These are phyloP conservation scores for Ophonus ardosiacus DNA, from an alignment of 2,888 invertebrate genomes.

Conservation along the genomic window DNA sequence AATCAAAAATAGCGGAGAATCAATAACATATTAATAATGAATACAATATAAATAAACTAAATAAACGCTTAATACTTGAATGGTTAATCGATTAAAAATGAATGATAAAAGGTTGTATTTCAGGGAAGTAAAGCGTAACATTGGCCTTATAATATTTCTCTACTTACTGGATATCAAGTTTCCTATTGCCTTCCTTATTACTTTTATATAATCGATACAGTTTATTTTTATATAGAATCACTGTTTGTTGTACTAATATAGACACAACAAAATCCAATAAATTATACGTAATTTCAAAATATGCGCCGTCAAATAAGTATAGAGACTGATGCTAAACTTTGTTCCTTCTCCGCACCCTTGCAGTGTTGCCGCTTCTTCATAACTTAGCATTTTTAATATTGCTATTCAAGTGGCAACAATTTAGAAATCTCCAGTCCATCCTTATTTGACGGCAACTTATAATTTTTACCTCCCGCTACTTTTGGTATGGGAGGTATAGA, in stretches of 20 bases:
- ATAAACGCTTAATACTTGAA: neutral
- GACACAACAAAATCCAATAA: neutral
- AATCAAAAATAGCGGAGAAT: neutral
- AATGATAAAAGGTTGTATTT: slow-evolving; percentile 22
- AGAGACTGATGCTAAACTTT: too few species aligned
- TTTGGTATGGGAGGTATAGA: too few species aligned
- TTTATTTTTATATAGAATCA: neutral
- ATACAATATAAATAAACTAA: slow-evolving; percentile 1
- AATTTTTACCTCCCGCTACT: too few species aligned
- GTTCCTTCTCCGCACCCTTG: too few species aligned
- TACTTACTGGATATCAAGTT: neutral
- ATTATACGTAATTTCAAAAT: neutral
- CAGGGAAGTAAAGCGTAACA: slow-evolving; percentile 10
- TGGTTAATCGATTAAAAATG: neutral
- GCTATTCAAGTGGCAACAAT: too few species aligned
- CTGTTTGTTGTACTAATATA: neutral
- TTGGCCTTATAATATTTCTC: slow-evolving; percentile 16
- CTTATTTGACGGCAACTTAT: too few species aligned
- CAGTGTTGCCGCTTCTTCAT: too few species aligned
- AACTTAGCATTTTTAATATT: too few species aligned
- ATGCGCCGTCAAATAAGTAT: too few species aligned
- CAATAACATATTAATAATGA: neutral
- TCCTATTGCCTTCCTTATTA: neutral
- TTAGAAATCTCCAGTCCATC: too few species aligned
- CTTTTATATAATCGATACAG: slow-evolving; percentile 8